Base-by-base conservation (phyloP, 64 coral and sea anemone genomes). In the Acropora yongei region DNA sequence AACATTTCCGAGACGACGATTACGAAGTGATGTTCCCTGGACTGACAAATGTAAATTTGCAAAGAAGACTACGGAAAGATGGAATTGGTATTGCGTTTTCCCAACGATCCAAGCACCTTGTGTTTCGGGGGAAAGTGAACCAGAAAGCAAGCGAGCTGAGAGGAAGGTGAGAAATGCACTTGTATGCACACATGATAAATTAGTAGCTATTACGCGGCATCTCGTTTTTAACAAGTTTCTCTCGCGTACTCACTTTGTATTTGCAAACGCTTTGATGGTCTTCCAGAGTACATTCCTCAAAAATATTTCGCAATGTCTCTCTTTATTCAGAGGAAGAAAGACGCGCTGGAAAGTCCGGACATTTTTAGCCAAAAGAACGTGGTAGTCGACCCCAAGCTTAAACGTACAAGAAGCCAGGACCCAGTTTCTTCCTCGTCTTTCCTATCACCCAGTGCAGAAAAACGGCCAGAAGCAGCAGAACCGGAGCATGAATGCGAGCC, bases 111-210 rank as follows among this genome's bases (percentile, higher is more conserved):
- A 55, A 55, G 51, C 51, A 16, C 76, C n/a, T 69, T 69, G 66
- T 69, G 66, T 69, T 69, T 68, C 66, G 18, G 18, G 50, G 1
- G 16, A 55, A 66, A 78, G 41, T 11, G 1, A 84, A 57, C 50
- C 47, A 84, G 18, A 66, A 84, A 68, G 57, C 50, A 19, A 58
- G n/a, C 48, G 53, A 60, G 13, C n/a, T 60, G 20, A 61, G 41
- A 84, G 81, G 61, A 84, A 43, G 51, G 81, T 63, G 81, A 82
- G 79, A 50, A 82, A 80, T 48, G 8, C 47, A 80, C 7, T 6
- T 80, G 47, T 8, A 80, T 0, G 17, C 3, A 48, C 17, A n/a
- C n/a, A 18, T 18, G 14, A 16, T 16, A 69, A 20, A 55, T 55
- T 5, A 2, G 51, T 55, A 0, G 51, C 51, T 55, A 7, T 0